A percentile compares a stretch with the other conserved stretches of the same genome.
Conservation (phyloP, 2,113 vertebrate genomes). For the Oncorhynchus nerka region DNA sequence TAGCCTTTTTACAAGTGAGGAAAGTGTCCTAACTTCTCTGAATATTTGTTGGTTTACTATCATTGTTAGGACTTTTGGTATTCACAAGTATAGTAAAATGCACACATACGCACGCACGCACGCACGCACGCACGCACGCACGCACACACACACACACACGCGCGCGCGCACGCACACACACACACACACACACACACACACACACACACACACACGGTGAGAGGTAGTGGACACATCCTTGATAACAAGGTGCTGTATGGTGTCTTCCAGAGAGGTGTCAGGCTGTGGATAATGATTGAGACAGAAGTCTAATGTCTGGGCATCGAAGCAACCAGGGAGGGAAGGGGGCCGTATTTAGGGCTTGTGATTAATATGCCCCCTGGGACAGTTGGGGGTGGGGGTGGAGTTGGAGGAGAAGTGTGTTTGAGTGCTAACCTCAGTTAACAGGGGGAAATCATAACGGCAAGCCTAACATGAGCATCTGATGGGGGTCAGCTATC, state of each 20-base stretch:
- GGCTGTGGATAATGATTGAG: conserved; percentile 43
- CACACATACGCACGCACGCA: neutral
- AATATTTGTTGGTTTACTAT: too few species aligned
- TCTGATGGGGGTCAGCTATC: neutral
- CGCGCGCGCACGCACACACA: neutral
- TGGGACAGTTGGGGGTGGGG: conserved; percentile 64
- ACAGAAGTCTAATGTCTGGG: conserved; percentile 65
- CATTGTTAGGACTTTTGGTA: too few species aligned
- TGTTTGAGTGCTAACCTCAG: neutral
- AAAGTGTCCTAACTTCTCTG: too few species aligned
- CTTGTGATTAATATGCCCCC: conserved; percentile 59
- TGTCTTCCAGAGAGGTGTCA: conserved; percentile 48
- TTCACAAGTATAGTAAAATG: neutral
- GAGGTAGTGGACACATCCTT: neutral
- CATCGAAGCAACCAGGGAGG: conserved; percentile 18
- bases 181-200: neutral
- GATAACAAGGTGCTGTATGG: conserved; percentile 29
- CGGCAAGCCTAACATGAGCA: neutral
- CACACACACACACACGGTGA: neutral
- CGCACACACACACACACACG: too few species aligned
- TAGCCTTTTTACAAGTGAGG: too few species aligned
- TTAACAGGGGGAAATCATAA: neutral
- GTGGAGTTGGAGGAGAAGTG: neutral
- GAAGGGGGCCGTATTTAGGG: conserved; percentile 36
- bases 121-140: neutral